A percentile compares a stretch with the other conserved stretches of the same genome.
Conservation (phyloP, 2,797 vertebrate genomes). For the Setipinna tenuifilis region DNA sequence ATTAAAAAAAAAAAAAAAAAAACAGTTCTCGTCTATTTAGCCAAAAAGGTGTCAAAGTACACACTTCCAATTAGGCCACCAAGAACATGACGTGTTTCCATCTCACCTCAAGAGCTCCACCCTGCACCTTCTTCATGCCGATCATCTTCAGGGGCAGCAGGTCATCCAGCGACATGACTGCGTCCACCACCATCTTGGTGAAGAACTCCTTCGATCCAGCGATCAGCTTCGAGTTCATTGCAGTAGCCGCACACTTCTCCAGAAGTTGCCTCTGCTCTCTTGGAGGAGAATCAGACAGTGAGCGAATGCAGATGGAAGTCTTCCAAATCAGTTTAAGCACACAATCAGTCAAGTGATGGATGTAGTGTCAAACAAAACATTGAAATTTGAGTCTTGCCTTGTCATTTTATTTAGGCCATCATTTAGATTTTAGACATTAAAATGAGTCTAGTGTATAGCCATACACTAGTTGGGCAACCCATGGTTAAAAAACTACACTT, state of each 20-base stretch:
- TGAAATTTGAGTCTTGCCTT: no score
- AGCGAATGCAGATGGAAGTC: background rate
- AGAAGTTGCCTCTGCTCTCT: slow-evolving; percentile 87
- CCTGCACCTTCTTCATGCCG: slow-evolving; percentile 97
- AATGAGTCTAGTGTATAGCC: no score
- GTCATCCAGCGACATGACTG: slow-evolving; percentile 91
- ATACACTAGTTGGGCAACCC: background rate
- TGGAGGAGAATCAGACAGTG: background rate
- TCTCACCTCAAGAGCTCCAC: slow-evolving; percentile 90
- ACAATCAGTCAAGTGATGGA: background rate
- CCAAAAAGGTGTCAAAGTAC: no score
- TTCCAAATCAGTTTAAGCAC: background rate
- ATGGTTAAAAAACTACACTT: no score
- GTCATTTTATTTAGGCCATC: background rate
- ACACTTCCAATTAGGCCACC: no score
- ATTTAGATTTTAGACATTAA: background rate
- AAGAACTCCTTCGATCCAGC: slow-evolving; percentile 93
- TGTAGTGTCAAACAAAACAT: no score
- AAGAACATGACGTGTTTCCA: no score
- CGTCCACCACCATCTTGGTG: slow-evolving; percentile 94
- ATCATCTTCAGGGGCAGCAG: slow-evolving; percentile 97
- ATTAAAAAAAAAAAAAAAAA: no score
- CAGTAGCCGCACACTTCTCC: slow-evolving; percentile 93
- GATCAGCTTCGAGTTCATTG: slow-evolving; percentile 97
- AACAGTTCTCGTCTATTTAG: no score